Conservation (phyloP, 2,797 vertebrate genomes). For the Hybognathus amarus region DNA sequence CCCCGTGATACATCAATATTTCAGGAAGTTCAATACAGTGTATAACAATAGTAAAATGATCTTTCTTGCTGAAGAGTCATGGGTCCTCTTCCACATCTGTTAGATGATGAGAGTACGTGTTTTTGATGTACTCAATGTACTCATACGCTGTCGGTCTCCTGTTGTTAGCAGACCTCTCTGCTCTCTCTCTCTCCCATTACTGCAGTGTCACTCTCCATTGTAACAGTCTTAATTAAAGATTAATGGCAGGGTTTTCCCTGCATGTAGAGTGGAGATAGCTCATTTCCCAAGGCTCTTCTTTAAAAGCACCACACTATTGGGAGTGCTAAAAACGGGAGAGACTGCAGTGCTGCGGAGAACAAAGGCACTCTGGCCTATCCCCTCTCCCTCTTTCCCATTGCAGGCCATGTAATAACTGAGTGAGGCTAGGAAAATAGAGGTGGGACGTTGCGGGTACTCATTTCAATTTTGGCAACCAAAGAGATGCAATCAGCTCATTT, state of each 20-base stretch:
- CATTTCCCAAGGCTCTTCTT: conserved; percentile 67
- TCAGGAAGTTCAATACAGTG: background rate
- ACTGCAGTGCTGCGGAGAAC: conserved; percentile 57
- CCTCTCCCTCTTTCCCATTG: conserved; percentile 53
- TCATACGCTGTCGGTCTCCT: conserved; percentile 33
- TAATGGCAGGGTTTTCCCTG: conserved; percentile 71
- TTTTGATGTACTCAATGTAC: conserved; percentile 42
- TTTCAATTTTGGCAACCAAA: conserved; percentile 73
- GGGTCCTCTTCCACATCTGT: conserved; percentile 32
- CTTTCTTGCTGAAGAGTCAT: conserved; percentile 6
- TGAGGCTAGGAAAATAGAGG: conserved; percentile 29
- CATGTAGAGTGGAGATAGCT: conserved; percentile 69
- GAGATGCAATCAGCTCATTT: conserved; percentile 67
- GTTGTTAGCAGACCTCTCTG: conserved; percentile 41
- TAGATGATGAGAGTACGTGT: conserved; percentile 34
- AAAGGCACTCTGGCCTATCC: conserved; percentile 58
- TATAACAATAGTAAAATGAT: conserved; percentile 9
- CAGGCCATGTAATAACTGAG: conserved; percentile 66
- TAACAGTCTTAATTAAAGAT: conserved; percentile 80
- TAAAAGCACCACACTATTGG: conserved; percentile 59
- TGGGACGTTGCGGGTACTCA: conserved; percentile 48
- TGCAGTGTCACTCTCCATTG: conserved; percentile 65
- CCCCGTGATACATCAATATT: conserved; percentile 1
- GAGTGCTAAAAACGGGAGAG: conserved; percentile 32
- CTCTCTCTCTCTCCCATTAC: conserved; percentile 59